phyloP scores from a whole-genome alignment of 2,113 vertebrate genomes.

The Salminus brasiliensis region DNA sequence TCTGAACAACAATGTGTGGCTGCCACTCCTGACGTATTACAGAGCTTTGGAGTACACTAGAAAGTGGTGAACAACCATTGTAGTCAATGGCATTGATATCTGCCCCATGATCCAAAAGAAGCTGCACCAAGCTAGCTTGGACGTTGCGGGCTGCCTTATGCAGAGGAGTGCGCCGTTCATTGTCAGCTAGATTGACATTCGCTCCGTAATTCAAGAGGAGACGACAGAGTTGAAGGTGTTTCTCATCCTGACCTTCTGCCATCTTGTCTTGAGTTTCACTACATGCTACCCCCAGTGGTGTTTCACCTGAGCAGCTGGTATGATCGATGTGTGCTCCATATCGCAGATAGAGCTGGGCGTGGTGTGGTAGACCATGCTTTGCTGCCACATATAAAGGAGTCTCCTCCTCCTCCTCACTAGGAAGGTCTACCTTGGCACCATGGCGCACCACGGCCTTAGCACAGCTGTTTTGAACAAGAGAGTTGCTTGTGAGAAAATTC shows the following conservation, averaged over 20 bases:
- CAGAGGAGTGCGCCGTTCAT: slow-evolving; percentile 70
- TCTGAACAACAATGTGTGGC: slow-evolving; percentile 63
- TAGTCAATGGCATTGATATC: slow-evolving; percentile 76
- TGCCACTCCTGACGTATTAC: slow-evolving; percentile 44
- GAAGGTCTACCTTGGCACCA: slow-evolving; percentile 63
- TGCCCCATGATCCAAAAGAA: slow-evolving; percentile 68
- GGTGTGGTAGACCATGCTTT: slow-evolving; percentile 63
- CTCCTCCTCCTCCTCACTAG: slow-evolving; percentile 61
- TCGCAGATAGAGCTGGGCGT: slow-evolving; percentile 72
- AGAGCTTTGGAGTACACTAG: slow-evolving; percentile 61
- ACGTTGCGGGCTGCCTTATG: slow-evolving; percentile 74
- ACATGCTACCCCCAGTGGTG: slow-evolving; percentile 69
- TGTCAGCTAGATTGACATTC: slow-evolving; percentile 60
- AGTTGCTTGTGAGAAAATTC: not conserved
- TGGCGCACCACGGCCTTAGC: slow-evolving; percentile 73
- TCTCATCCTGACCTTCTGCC: not conserved
- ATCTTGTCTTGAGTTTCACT: not conserved
- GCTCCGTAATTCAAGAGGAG: slow-evolving; percentile 65
- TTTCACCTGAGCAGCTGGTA: slow-evolving; percentile 62
- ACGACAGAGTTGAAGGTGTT: slow-evolving; percentile 63
- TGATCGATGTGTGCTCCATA: slow-evolving; percentile 57
- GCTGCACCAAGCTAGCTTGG: slow-evolving; percentile 57
- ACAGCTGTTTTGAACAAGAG: slow-evolving; percentile 65
- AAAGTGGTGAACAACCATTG: slow-evolving; percentile 68
- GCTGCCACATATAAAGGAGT: slow-evolving; percentile 74